Evolutionary conservation across 92 coral and sea anemone species (phyloP).

Genomic region (Diadumene lineata): DNA sequence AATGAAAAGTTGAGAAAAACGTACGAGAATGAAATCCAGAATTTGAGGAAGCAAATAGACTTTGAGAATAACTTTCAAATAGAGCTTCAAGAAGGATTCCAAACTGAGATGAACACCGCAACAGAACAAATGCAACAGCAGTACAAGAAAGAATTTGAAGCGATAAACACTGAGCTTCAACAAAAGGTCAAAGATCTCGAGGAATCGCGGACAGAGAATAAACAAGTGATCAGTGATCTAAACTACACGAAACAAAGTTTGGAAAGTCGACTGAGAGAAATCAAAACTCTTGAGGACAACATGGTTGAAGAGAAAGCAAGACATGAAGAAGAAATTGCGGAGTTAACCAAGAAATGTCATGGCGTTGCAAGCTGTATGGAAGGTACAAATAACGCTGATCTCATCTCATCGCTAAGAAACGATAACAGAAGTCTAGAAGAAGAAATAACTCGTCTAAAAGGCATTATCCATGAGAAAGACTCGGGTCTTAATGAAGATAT

Average conservation of each 20-base stretch:
- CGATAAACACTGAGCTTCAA: constrained; percentile 49
- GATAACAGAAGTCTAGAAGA: constrained; percentile 67
- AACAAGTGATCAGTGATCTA: constrained; percentile 53
- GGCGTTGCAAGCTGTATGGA: constrained; percentile 23
- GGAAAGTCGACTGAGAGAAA: constrained; percentile 26
- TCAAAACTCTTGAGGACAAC: constrained; percentile 45
- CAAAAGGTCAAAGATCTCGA: constrained; percentile 53
- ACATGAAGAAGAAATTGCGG: constrained; percentile 50
- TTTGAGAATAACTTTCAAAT: constrained; percentile 76
- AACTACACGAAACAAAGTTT: constrained; percentile 40
- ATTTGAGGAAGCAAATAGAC: constrained; percentile 65
- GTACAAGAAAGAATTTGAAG: constrained; percentile 67
- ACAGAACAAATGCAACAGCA: constrained; percentile 50
- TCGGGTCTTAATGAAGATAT: constrained; percentile 55
- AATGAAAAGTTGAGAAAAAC: constrained; percentile 45
- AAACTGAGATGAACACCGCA: constrained; percentile 52
- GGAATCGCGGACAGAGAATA: constrained; percentile 39
- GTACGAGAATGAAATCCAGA: constrained; percentile 70
- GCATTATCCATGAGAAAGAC: constrained; percentile 41
- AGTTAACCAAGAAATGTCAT: constrained; percentile 43
- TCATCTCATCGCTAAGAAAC: constrained; percentile 56
- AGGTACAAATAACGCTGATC: constrained; percentile 15
- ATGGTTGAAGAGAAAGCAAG: constrained; percentile 54
- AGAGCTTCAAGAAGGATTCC: constrained; percentile 73
- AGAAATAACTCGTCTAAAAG: constrained; percentile 52